Evolutionary conservation across 2,113 vertebrate species (phyloP).

Genomic region (Aspiorhynchus laticeps): DNA sequence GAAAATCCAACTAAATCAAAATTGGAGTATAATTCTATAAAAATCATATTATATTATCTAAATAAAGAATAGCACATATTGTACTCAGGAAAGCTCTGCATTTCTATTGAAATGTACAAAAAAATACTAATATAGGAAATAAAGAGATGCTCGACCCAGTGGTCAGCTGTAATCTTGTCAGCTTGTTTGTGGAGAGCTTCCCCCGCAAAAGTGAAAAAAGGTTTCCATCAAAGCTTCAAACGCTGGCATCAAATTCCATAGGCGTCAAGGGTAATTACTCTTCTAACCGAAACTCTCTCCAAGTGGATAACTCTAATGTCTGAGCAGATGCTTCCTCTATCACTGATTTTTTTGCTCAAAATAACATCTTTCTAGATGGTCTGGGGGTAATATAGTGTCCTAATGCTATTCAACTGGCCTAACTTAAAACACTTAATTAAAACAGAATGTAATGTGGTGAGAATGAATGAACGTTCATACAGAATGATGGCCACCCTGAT

Average conservation of each 20-base stretch:
- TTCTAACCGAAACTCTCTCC: not conserved
- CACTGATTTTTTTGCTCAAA: not conserved
- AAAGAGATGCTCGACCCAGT: not conserved
- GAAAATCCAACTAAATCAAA: not conserved
- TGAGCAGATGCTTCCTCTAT: slow-evolving; percentile 19
- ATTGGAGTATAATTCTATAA: not conserved
- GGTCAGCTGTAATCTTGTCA: not conserved
- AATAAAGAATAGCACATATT: not conserved
- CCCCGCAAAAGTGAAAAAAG: not conserved
- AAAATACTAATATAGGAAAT: not conserved
- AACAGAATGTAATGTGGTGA: not conserved
- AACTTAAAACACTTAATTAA: slow-evolving; percentile 7
- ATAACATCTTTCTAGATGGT: not conserved
- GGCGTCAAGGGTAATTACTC: slow-evolving; percentile 16
- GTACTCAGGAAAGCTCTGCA: not conserved
- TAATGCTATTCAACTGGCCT: not conserved
- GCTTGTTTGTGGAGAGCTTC: not conserved
- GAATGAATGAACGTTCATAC: not conserved
- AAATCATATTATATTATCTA: not conserved
- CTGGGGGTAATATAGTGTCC: not conserved
- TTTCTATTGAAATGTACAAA: not conserved
- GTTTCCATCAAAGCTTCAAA: slow-evolving; percentile 8
- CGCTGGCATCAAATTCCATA: not conserved
- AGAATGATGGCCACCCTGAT: slow-evolving; percentile 1
- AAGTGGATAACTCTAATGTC: slow-evolving; percentile 1